These are phyloP conservation scores for Neogobius melanostomus DNA, from an alignment of 2,113 vertebrate species.

Conservation along the genomic window DNA sequence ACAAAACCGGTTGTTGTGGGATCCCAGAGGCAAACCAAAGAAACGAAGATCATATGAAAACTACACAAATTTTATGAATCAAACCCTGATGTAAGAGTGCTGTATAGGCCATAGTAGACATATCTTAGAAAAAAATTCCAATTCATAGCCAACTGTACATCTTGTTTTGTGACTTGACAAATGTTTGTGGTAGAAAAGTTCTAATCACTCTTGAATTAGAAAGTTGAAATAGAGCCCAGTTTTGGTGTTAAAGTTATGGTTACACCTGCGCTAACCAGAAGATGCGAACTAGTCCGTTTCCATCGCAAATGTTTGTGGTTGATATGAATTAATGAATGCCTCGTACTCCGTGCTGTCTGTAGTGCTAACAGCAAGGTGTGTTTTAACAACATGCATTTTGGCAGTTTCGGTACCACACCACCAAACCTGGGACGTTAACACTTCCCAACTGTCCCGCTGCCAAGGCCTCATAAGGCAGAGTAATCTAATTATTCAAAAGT, in stretches of 20 bases:
- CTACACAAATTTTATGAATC: no score
- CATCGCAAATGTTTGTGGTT: not conserved
- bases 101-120: no score
- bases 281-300: not conserved
- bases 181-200: not conserved
- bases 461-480: not conserved
- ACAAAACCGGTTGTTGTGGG: no score
- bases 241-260: not conserved
- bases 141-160: not conserved
- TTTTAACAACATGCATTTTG: constrained; percentile 3
- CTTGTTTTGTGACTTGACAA: not conserved
- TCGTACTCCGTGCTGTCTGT: not conserved
- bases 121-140: no score
- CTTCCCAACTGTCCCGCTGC: constrained; percentile 1
- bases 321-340: not conserved
- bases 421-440: constrained; percentile 6
- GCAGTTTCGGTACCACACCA: not conserved
- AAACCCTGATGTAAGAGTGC: no score
- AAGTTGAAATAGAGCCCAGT: not conserved
- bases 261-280: not conserved
- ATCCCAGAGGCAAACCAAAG: no score
- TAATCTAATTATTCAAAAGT: not conserved
- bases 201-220: not conserved
- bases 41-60: no score
- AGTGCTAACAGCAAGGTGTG: constrained; percentile 4